Conservation (phyloP, 1,140 invertebrate species). For the Drosophila leontia region DNA sequence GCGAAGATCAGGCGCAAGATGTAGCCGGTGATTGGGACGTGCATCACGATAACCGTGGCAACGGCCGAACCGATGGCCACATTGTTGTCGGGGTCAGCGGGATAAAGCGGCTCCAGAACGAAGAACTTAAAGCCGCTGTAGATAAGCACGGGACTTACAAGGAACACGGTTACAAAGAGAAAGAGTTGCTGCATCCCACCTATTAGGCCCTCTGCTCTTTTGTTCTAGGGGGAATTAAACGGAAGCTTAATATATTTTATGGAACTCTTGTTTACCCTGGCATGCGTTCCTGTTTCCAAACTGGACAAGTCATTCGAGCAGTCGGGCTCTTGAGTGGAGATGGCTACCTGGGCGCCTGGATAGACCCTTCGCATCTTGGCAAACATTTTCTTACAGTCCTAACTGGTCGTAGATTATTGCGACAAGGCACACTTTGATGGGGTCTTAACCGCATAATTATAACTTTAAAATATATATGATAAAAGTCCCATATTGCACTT, state of each 20-base stretch:
- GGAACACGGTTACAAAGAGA: conserved; percentile 19
- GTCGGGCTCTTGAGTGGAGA: too few species aligned
- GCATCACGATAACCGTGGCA: conserved; percentile 43
- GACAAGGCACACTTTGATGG: conserved; percentile 11
- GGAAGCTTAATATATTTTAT: neutral
- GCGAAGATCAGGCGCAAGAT: conserved; percentile 24
- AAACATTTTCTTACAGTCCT: conserved; percentile 2
- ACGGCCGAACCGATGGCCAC: conserved; percentile 35
- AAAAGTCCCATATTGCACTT: too few species aligned
- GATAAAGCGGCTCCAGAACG: neutral
- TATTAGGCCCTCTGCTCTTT: neutral
- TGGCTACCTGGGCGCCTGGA: neutral
- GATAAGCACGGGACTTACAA: conserved; percentile 22
- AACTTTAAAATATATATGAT: too few species aligned
- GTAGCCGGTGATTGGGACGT: conserved; percentile 32
- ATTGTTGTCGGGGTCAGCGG: conserved; percentile 12
- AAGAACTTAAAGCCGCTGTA: conserved; percentile 28
- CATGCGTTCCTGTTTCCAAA: conserved; percentile 10
- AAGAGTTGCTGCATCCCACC: conserved; percentile 16
- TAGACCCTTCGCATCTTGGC: conserved; percentile 21
- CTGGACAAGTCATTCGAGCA: conserved; percentile 16
- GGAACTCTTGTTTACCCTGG: neutral
- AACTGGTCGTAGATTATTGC: neutral
- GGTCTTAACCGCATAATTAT: neutral
- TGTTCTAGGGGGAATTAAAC: conserved; percentile 6